Base-by-base conservation (phyloP, 2,113 vertebrate genomes). In the Laterallus jamaicensis region DNA sequence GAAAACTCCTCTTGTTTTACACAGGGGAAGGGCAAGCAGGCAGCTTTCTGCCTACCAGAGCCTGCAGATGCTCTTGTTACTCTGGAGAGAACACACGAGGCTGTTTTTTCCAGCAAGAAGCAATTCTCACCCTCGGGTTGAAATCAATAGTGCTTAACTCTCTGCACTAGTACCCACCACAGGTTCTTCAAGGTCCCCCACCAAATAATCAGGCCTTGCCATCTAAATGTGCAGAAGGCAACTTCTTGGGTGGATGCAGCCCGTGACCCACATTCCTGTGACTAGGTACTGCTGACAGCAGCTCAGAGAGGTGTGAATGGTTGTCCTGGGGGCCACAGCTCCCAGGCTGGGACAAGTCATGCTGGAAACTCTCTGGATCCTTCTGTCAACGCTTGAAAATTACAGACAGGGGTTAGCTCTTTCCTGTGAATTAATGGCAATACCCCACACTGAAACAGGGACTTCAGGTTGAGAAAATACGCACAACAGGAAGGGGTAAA, bases 301-400 rank as follows among this genome's bases (percentile, higher is more conserved):
- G 68, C 28, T 64, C 44, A 26, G 74, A 84, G 70, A 40, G 14
- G 12, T 58, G 62, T 32, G 63, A 87, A 59, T 2, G 54, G 54
- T 47, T 47, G 44, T 47, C 16, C 6, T 15, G 22, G 68, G 80
- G 91, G 56, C 82, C 42, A 68, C 68, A 74, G 84, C 68, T 94
- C 79, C 63, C 63, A 40, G 55, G 59, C 84, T 82, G 76, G 66
- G 37, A n/a, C 37, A 39, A 80, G 77, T 85, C 52, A 37, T 31
- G 44, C 68, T 96, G 88, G 76, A 94, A 93, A 91, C 71, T 64
- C 52, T 91, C 55, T 39, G 86, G 24, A 58, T 93, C 70, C 60
- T 93, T 86, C 90, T 88, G 92, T 94, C 86, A 93, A 44, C 80
- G 69, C 73, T 68, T 55, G 37, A 62, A 74, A 82, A 32, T 56